These are phyloP conservation scores for Vombatus ursinus DNA, from an alignment of 2,113 vertebrate species.

Conservation along the genomic window DNA sequence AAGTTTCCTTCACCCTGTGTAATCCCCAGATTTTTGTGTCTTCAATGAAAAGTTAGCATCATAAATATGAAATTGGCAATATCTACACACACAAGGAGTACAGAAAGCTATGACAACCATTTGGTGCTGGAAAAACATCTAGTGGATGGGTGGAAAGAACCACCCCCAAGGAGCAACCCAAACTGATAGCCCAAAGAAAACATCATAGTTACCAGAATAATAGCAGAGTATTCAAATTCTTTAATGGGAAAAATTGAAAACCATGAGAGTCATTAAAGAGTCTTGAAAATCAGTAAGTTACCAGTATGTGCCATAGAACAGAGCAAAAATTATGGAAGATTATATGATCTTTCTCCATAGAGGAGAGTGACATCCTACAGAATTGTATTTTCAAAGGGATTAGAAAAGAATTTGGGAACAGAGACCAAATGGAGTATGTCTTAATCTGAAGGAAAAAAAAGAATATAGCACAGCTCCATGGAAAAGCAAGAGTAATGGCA, in stretches of 20 bases:
- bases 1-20: neutral
- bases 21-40: neutral
- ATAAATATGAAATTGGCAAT: neutral
- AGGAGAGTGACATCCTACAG: conserved; percentile 6
- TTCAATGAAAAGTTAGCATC: conserved; percentile 20
- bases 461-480: neutral
- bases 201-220: neutral
- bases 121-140: neutral
- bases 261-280: neutral
- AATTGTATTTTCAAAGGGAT: neutral
- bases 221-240: neutral
- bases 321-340: neutral
- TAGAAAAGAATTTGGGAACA: conserved; percentile 2
- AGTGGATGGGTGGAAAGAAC: no score
- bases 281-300: conserved; percentile 8
- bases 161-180: neutral
- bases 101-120: neutral
- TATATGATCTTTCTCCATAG: conserved; percentile 1
- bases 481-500: neutral
- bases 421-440: neutral
- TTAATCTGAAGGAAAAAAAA: neutral
- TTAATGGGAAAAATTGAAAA: conserved; percentile 24
- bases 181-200: neutral
- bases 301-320: neutral
- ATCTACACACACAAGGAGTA: neutral